Evolutionary conservation across 2,113 vertebrate species (phyloP), one percentile per base, ranked within the genome.

Genomic region (Paracanthobrama guichenoti): DNA sequence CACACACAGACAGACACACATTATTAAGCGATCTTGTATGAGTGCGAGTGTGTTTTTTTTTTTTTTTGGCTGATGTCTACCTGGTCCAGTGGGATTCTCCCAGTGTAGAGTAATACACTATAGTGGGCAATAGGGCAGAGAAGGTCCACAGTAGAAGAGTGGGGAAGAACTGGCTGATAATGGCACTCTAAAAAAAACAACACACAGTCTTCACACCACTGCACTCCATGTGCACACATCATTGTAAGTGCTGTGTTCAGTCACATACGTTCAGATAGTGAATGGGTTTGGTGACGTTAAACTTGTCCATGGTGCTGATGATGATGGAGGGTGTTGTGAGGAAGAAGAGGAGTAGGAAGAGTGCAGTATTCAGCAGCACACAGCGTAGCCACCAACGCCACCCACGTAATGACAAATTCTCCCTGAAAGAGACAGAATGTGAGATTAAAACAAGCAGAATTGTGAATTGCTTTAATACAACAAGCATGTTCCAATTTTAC

Each of bases 161-260:
- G n/a, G 97, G 97, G 90, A 99, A 96, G 93, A 99, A 99, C 90
- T 99, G 97, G 89, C 96, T 99, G 94, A 99, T 81, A 3, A 99
- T 31, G 0, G 97, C 96, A 89, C 94, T 95, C 98, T 99, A 88
- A 22, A 4, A n/a, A 50, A 74, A 77, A 88, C 42, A 69, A 39
- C 64, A 82, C 39, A 82, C 6, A 53, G 8, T 46, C 64, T 62
- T 44, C 20, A 24, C 42, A 31, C 62, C 44, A 35, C 26, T 50
- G 44, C n/a, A 31, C 39, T 80, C 14, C n/a, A 39, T 11, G 55
- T 28, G 14, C 14, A 62, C 24, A 60, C 13, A 46, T 59, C 7
- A 42, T 6, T 46, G 31, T 1, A 22, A 11, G 57, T 60, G 22
- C 0, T 4, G 5, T 31, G 50, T 46, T 60, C n/a, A 22, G 26